phyloP scores from a whole-genome alignment of 2,113 vertebrate species.

The Neodontobutis hainanensis region DNA sequence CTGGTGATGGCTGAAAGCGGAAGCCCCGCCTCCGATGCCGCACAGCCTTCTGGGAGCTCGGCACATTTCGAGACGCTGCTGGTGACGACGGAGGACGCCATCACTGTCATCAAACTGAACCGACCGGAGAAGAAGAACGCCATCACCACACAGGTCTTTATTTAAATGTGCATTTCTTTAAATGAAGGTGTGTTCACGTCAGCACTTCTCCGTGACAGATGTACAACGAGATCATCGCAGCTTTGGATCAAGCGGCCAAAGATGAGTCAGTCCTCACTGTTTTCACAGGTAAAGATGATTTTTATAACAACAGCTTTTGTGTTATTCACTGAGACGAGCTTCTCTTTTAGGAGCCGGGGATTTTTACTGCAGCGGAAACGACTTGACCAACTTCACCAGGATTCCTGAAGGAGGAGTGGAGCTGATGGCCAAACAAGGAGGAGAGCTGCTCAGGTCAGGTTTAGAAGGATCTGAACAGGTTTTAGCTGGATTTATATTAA shows the following conservation, averaged over 20 bases:
- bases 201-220: constrained; percentile 77
- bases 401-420: constrained; percentile 61
- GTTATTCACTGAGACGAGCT: too few species aligned
- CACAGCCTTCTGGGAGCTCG: constrained; percentile 38
- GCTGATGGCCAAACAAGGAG: constrained; percentile 66
- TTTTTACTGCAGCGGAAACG: constrained; percentile 93
- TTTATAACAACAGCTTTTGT: not conserved
- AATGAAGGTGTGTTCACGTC: not conserved
- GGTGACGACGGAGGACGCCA: constrained; percentile 82
- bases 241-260: constrained; percentile 85
- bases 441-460: constrained; percentile 79
- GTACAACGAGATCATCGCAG: constrained; percentile 88
- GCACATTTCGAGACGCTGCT: constrained; percentile 75
- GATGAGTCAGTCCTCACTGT: constrained; percentile 87
- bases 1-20: constrained; percentile 74
- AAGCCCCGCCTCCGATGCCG: constrained; percentile 45
- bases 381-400: constrained; percentile 84
- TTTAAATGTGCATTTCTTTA: too few species aligned
- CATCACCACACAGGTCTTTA: constrained; percentile 81
- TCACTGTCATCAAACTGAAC: constrained; percentile 91
- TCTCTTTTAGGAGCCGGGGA: constrained; percentile 85
- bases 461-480: too few species aligned
- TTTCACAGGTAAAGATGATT: constrained; percentile 79
- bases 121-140: constrained; percentile 91
- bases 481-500: not conserved